Evolutionary conservation across 1,140 invertebrate species (phyloP), one percentile per base, ranked within the genome.

Genomic region (Coptotermes formosanus): DNA sequence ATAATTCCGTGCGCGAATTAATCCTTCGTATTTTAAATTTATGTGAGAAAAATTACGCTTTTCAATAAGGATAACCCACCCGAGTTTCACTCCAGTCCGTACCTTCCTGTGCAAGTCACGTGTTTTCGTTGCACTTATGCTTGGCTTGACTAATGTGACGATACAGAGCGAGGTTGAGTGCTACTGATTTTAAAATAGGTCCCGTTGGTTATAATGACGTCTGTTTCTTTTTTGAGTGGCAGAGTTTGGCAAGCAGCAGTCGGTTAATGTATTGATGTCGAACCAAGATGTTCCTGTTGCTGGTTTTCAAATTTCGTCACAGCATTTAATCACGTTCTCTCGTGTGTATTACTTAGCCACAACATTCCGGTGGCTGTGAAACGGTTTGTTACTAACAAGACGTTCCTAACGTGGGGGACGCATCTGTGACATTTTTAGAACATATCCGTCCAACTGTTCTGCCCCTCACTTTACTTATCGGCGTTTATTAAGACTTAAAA

Each of bases 171-270:
- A 21, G 52, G 19, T 16, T 3, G 64, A 75, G 64, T 12, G 64
- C 25, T 75, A n/a, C 25, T n/a, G 64, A 75, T 75, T 75, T 75
- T 75, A 75, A 75, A 75, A 75, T 75, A 75, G 64, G 64, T 75
- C 25, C n/a, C 64, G 64, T 75, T 75, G 25, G 64, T 75, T 75
- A 30, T 30, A 75, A n/a, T 75, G 64, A 75, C 64, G 64, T 75
- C 64, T 75, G 64, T 75, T 75, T 75, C 64, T 75, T 75, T 75
- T 75, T 75, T n/a, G 64, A 75, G 64, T 75, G 64, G 64, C 64
- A 75, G 64, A 75, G 64, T 75, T 75, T 75, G 64, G 64, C 64
- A 75, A 75, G 64, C 64, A 75, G n/a, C 64, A 30, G 25, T 30
- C 64, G 64, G 64, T 30, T 75, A 75, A 75, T 75, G 64, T 75